These are phyloP conservation scores for Ptychobarbus kaznakovi DNA, from an alignment of 2,797 vertebrate genomes.

Conservation along the genomic window DNA sequence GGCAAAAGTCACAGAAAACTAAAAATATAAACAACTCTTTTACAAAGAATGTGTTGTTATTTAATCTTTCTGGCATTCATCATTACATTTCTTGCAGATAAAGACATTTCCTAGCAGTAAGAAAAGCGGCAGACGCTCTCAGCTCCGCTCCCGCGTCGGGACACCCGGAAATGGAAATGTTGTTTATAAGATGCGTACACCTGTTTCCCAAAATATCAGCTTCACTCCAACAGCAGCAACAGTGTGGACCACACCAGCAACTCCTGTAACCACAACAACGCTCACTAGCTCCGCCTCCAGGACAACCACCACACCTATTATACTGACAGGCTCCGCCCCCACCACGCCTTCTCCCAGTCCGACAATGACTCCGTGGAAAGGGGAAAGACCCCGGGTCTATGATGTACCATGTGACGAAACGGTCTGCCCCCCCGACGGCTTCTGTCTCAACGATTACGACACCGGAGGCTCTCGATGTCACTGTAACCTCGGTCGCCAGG, in stretches of 20 bases:
- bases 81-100: constrained; percentile 71
- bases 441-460: constrained; percentile 88
- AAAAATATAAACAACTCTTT: neutral
- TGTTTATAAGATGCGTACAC: constrained; percentile 69
- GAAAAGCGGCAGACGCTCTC: constrained; percentile 79
- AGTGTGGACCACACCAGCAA: constrained; percentile 55
- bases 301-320: constrained; percentile 47
- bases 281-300: constrained; percentile 21
- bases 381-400: constrained; percentile 75
- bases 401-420: constrained; percentile 86
- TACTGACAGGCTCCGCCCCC: neutral
- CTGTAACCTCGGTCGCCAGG: constrained; percentile 89
- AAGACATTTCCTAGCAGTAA: constrained; percentile 80
- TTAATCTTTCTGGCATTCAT: neutral
- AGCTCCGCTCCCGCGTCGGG: constrained; percentile 77
- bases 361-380: constrained; percentile 68
- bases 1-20: neutral
- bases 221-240: constrained; percentile 48
- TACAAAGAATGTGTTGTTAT: neutral
- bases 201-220: constrained; percentile 59
- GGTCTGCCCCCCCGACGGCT: constrained; percentile 88
- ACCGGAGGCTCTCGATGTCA: constrained; percentile 88
- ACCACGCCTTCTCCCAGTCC: constrained; percentile 38
- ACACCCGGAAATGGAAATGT: constrained; percentile 69
- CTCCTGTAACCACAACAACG: constrained; percentile 60